Conservation (phyloP, 2,797 vertebrate species). For the Botia almorhae region DNA sequence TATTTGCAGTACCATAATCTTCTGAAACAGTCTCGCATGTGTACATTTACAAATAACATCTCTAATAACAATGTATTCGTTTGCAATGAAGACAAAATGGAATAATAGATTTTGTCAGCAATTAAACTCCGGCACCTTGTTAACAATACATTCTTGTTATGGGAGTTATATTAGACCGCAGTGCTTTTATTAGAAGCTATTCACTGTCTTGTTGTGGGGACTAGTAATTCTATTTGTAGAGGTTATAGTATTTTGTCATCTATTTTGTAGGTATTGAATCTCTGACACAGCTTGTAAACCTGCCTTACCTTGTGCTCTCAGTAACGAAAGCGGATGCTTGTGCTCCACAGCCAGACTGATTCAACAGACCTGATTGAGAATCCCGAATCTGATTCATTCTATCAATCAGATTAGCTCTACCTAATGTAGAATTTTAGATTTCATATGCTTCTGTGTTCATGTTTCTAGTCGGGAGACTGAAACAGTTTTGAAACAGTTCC, state of each 20-base stretch:
- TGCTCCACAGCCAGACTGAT: constrained; percentile 31
- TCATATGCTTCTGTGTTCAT: not conserved
- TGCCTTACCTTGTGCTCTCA: constrained; percentile 49
- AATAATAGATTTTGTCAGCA: constrained; percentile 19
- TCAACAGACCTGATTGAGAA: not conserved
- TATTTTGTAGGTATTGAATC: no score
- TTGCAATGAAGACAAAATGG: not conserved
- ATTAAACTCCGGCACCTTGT: constrained; percentile 17
- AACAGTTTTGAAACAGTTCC: constrained; percentile 2
- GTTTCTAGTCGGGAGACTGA: not conserved
- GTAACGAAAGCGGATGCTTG: constrained; percentile 27
- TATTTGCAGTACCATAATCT: constrained; percentile 33
- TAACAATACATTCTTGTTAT: not conserved
- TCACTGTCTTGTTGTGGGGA: constrained; percentile 1
- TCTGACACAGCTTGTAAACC: constrained; percentile 44
- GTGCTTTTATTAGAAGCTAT: constrained; percentile 24
- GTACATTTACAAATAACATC: constrained; percentile 17
- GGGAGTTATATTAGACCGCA: constrained; percentile 11
- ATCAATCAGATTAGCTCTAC: not conserved
- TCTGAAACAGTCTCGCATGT: constrained; percentile 21
- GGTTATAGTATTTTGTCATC: constrained; percentile 5
- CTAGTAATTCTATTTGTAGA: constrained; percentile 2
- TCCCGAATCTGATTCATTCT: no score
- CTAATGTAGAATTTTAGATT: not conserved
- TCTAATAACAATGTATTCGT: constrained; percentile 1